Base-by-base conservation (phyloP, 2,888 invertebrate species). In the Athrips mouffetella region DNA sequence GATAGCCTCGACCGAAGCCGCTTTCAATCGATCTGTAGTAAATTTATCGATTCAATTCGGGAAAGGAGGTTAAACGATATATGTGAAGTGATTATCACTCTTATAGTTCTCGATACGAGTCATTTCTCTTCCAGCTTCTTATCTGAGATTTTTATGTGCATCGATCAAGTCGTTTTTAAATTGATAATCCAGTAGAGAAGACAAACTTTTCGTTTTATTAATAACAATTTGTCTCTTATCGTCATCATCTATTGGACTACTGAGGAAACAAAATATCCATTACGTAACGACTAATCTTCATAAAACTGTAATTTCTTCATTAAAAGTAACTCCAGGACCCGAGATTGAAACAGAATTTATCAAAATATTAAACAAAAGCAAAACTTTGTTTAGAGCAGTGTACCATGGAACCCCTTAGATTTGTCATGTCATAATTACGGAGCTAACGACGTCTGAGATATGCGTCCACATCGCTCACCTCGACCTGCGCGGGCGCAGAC, bases 381-480 rank as follows among this genome's bases (percentile, higher is more conserved):
- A n/a, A n/a, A n/a, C n/a, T n/a, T n/a, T n/a, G n/a, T n/a, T n/a
- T n/a, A n/a, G n/a, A n/a, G n/a, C n/a, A n/a, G n/a, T 21, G 18
- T 20, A 21, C 37, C 37, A 21, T 37, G 27, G 33, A 25, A 39
- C 45, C 37, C 21, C 10, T 11, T 37, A 37, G 37, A 37, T 37
- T 37, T 37, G 51, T 53, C 56, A 60, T 57, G 21, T 37, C 37
- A 37, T 37, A 37, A 37, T 37, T 37, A 21, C 21, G 21, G 20
- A 27, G 56, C 55, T 62, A 60, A 62, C 55, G 52, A 51, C 48
- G 45, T 15, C 53, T 63, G 57, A 59, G 46, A 53, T 60, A 60
- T 59, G 55, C 41, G 48, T 33, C 31, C 40, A 46, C 49, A 49
- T 49, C 16, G 23, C 45, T 45, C 37, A 37, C 29, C 30, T 46